Evolutionary conservation across 2,113 vertebrate genomes (phyloP).

Genomic region (Chaetodon trifascialis): DNA sequence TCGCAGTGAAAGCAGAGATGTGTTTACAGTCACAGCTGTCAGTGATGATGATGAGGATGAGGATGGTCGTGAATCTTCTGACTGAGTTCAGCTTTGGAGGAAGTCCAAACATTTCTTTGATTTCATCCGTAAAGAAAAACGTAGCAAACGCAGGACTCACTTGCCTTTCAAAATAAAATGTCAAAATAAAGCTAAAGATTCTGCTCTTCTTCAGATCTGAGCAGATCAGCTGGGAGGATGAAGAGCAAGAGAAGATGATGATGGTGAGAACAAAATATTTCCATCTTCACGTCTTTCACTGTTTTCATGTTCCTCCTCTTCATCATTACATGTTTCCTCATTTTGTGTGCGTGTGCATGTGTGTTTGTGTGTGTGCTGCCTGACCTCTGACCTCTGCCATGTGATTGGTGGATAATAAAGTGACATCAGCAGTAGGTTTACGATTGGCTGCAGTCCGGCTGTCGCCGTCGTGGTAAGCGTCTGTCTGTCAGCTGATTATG

Average conservation of each 20-base stretch:
- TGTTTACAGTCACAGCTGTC: no score
- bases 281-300: not conserved
- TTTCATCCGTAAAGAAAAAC: no score
- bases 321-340: not conserved
- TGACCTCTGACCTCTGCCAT: slow-evolving; percentile 18
- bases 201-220: not conserved
- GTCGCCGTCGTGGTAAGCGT: not conserved
- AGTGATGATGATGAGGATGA: no score
- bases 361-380: not conserved
- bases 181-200: no score
- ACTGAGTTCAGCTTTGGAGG: no score
- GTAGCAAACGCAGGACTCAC: no score
- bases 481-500: not conserved
- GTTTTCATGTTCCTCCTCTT: no score
- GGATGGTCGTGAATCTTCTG: no score
- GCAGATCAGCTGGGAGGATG: not conserved
- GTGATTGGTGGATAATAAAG: slow-evolving; percentile 13
- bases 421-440: not conserved
- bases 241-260: not conserved
- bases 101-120: no score
- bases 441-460: not conserved
- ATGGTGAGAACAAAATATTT: not conserved
- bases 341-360: slow-evolving; percentile 1
- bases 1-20: no score
- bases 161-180: no score